Evolutionary conservation across 1,140 invertebrate genomes (phyloP), one percentile per base, ranked within the genome.

Genomic region (Drosophila miranda): DNA sequence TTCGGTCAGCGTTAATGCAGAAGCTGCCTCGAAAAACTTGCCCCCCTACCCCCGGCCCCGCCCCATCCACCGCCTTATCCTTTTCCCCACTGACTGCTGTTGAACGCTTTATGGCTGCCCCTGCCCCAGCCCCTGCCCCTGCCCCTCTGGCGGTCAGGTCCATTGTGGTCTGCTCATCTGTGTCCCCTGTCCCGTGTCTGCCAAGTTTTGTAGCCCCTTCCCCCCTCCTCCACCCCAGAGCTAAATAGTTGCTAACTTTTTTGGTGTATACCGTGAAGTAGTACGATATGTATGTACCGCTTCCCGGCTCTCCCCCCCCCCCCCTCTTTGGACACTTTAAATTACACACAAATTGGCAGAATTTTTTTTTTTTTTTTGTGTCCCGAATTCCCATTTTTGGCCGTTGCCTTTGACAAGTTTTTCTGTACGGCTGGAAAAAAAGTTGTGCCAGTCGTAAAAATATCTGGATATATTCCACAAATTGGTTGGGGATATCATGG

Each of bases 311-410:
- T 16, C 16, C 6, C 41, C 6, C n/a, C n/a, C 2, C 16, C 4
- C 30, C 6, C n/a, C 16, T 56, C 56, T 16, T 43, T 46, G 54
- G 45, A 50, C 52, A 60, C 76, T 86, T 66, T 74, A 84, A 84
- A 80, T 86, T 86, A 73, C 81, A 80, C 77, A 81, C 81, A 84
- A 84, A 84, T 86, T 84, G 81, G 81, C 81, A 80, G 61, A 71
- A 46, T 16, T 16, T 16, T 56, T 76, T 78, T 70, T 72, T 77
- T 66, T 56, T 73, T 56, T 73, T 48, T 13, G 14, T 42, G 49
- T 26, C 44, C 55, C 14, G 50, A 30, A 41, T 56, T 70, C 38
- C 9, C 52, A 55, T 68, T 53, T 76, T 48, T 49, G 45, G 60
- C 19, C 48, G 43, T 66, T 84, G 76, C 72, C 76, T 74, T 86